Percentiles rank a stretch among this genome's conserved stretches.
phyloP scores from a whole-genome alignment of 1,140 invertebrate species.

The Neuroterus valhalla region DNA sequence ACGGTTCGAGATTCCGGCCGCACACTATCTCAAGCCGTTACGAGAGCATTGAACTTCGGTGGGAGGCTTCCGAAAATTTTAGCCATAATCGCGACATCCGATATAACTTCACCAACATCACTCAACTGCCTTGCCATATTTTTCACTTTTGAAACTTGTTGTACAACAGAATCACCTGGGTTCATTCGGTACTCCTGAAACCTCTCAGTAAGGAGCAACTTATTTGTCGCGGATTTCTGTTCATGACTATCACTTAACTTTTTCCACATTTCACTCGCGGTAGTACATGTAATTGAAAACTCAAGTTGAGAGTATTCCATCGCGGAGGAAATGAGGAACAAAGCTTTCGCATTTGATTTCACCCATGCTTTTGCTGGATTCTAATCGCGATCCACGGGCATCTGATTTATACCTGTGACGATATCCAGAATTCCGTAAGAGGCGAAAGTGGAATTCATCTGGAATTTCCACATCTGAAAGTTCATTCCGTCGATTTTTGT shows the following conservation, averaged over 20 bases:
- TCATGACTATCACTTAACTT: no score
- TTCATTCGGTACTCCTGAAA: slow-evolving; percentile 34
- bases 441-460: neutral
- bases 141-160: slow-evolving; percentile 34
- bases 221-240: no score
- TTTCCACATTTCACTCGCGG: no score
- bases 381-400: no score
- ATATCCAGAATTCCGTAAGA: neutral
- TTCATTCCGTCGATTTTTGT: neutral
- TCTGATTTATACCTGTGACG: neutral
- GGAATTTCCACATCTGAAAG: neutral
- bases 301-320: neutral
- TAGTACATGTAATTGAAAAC: neutral
- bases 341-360: no score
- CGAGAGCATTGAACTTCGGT: no score
- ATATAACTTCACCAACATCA: slow-evolving; percentile 38
- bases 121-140: slow-evolving; percentile 34
- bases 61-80: no score
- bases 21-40: no score
- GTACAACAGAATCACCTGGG: neutral
- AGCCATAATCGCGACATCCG: no score
- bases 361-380: no score
- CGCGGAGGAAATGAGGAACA: no score
- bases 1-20: neutral
- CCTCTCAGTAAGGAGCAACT: no score